Conservation (phyloP, 37 sponge, comb jelly and placozoan species). For the Amphimedon queenslandica region DNA sequence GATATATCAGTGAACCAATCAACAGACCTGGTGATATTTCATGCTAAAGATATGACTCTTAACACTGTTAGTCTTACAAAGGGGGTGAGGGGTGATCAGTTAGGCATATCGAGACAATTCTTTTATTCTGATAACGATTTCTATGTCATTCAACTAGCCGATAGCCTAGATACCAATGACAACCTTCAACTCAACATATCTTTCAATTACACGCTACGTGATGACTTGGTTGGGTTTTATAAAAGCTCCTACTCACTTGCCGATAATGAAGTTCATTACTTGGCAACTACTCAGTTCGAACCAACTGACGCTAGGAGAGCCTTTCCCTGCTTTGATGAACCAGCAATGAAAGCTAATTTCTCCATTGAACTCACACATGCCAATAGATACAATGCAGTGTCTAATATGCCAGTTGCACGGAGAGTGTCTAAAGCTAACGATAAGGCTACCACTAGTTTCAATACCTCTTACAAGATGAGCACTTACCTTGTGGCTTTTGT, state of each 20-base stretch:
- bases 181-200: constrained; percentile 12
- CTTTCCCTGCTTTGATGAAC: constrained; percentile 99
- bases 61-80: neutral
- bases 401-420: constrained; percentile 74
- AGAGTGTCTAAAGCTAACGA: neutral
- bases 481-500: constrained; percentile 97
- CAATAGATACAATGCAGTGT: constrained; percentile 36
- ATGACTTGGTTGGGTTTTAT: constrained; percentile 78
- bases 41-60: constrained; percentile 66
- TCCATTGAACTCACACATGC: constrained; percentile 66
- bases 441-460: constrained; percentile 51
- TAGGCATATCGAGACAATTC: neutral
- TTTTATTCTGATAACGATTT: constrained; percentile 42
- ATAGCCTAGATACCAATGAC: neutral
- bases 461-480: constrained; percentile 82
- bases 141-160: constrained; percentile 35
- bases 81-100: neutral
- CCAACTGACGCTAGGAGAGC: constrained; percentile 92
- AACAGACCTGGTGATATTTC: constrained; percentile 42
- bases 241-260: constrained; percentile 55
- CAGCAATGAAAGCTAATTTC: constrained; percentile 89
- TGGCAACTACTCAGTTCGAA: constrained; percentile 96
- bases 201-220: constrained; percentile 59
- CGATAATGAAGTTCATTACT: constrained; percentile 21
- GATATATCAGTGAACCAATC: constrained; percentile 13